Conservation (phyloP, 2,888 invertebrate species). For the Dynastes maya region DNA sequence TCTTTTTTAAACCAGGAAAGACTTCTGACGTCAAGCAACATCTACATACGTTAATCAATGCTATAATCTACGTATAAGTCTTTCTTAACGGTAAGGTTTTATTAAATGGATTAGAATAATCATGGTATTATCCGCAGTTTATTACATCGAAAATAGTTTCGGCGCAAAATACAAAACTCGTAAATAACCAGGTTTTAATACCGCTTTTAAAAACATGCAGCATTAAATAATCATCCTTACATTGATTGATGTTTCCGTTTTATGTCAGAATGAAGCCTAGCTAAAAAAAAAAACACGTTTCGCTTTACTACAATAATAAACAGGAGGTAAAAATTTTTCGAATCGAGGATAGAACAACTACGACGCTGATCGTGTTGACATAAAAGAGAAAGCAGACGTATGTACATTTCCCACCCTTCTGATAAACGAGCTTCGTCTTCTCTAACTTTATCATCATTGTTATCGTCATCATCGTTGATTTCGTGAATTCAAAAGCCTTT, state of each 20-base stretch:
- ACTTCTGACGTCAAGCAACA: too few relatives aligned
- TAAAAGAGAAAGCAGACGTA: constrained; percentile 13
- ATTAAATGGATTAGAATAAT: too few relatives aligned
- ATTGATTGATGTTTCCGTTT: constrained; percentile 13
- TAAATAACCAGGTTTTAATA: background rate
- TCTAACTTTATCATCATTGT: background rate
- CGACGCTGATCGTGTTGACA: background rate
- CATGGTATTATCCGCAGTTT: too few relatives aligned
- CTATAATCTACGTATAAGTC: too few relatives aligned
- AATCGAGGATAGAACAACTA: constrained; percentile 3
- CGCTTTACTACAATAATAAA: constrained; percentile 15
- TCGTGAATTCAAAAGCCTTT: constrained; percentile 7
- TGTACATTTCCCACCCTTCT: background rate
- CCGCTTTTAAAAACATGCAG: background rate
- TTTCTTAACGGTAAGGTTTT: too few relatives aligned
- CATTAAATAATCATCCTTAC: background rate
- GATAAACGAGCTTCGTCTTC: background rate
- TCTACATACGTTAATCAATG: too few relatives aligned
- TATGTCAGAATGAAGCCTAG: background rate
- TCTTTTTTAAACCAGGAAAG: too few relatives aligned
- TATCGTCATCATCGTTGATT: background rate
- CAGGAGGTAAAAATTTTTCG: constrained; percentile 4
- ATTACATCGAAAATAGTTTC: background rate
- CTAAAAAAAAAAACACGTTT: background rate
- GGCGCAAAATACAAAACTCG: background rate